Evolutionary conservation across 1,140 invertebrate species (phyloP).

Genomic region (Trichoplusia ni): DNA sequence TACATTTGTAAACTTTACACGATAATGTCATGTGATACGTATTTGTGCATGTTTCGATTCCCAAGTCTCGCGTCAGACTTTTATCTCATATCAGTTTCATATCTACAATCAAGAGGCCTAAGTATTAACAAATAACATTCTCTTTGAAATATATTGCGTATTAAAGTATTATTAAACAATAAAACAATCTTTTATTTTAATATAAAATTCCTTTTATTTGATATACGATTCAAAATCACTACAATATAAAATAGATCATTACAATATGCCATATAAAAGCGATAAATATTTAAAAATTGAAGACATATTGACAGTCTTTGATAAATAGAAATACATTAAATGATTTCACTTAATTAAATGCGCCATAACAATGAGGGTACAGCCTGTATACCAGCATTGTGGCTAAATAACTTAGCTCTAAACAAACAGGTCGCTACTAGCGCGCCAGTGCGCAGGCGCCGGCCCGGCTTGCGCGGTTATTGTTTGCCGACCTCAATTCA

Average conservation of each 20-base stretch:
- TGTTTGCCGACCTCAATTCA: not conserved
- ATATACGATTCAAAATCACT: conserved; percentile 7
- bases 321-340: conserved; percentile 35
- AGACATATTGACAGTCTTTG: conserved; percentile 42
- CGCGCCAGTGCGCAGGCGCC: not conserved
- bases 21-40: conserved; percentile 1
- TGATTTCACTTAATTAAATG: conserved; percentile 34
- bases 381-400: conserved; percentile 39
- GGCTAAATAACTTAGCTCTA: conserved; percentile 26
- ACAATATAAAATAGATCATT: conserved; percentile 28
- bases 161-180: conserved; percentile 29
- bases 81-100: conserved; percentile 30
- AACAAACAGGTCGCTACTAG: not conserved
- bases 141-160: conserved; percentile 28
- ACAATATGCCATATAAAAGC: conserved; percentile 38
- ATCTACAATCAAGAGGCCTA: conserved; percentile 29
- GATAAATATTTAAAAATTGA: conserved; percentile 45
- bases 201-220: conserved; percentile 33
- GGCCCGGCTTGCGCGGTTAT: not conserved
- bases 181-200: conserved; percentile 28
- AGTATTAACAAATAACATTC: conserved; percentile 8
- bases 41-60: conserved; percentile 6
- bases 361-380: conserved; percentile 48
- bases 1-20: conserved; percentile 17
- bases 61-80: conserved; percentile 12